Base-by-base conservation (phyloP, 2,888 invertebrate genomes). In the Tachystola acroxantha region DNA sequence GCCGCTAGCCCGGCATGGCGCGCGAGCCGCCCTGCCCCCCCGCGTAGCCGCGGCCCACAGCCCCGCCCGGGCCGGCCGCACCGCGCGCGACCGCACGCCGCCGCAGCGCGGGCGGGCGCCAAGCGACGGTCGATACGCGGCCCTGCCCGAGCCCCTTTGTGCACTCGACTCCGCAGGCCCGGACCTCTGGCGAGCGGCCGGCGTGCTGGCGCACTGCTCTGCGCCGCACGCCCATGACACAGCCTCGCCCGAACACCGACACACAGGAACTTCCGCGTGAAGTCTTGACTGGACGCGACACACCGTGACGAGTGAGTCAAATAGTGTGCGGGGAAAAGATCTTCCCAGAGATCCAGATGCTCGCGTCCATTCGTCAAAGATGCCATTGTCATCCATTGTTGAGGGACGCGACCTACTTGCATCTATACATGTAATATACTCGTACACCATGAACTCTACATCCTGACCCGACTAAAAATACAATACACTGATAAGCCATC, bases 1-100 rank as follows among this genome's bases (percentile, higher is more conserved):
- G 66, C 58, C 65, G 63, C 61, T 66, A 69, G 72, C 71, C 64
- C 66, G 69, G 67, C 72, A 66, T 65, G 68, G 66, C 64, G 63
- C 63, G 55, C 64, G 57, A 50, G 57, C 60, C 61, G 62, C 63
- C 53, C 59, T 6, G 58, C 57, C 56, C 55, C 56, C 33, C 46
- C 50, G 49, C 44, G 11, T 27, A 27, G 27, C 57, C 52, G 56
- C 49, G 50, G 57, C 52, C 65, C 63, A 65, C 68, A 66, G 64
- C 60, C 64, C 52, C 24, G 30, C 36, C 34, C 34, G 27, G 20
- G 28, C 33, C 28, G 41, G 43, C 36, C 43, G 48, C 37, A 42
- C 45, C 45, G 40, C 37, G 11, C 10, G 27, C 12, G 27, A 39
- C 34, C 34, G 39, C 34, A 32, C 20, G 43, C 39, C 11, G 26